Percentiles rank a stretch among this genome's conserved stretches.
phyloP scores from a whole-genome alignment of 2,888 invertebrate genomes.

The Oxycera nigricornis region DNA sequence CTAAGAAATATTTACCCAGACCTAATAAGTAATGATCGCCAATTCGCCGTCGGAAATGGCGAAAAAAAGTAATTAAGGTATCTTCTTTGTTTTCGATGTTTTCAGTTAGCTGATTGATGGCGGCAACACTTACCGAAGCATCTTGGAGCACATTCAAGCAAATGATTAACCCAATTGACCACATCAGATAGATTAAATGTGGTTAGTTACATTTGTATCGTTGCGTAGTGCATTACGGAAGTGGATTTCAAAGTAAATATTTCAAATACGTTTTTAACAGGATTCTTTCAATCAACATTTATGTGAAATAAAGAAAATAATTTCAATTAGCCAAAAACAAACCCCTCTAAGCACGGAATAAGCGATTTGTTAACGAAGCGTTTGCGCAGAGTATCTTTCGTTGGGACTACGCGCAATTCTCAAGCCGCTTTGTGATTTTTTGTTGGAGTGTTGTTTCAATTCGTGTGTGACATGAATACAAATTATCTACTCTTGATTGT shows the following conservation, averaged over 20 bases:
- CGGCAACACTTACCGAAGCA: background rate
- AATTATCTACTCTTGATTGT: background rate
- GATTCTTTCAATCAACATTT: too few species aligned
- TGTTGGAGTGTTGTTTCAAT: background rate
- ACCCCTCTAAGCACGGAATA: background rate
- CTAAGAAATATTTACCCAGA: too few species aligned
- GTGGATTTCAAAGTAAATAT: too few species aligned
- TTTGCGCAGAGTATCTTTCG: background rate
- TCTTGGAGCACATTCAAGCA: slow-evolving; percentile 1
- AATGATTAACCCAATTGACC: slow-evolving; percentile 27
- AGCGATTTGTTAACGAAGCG: background rate
- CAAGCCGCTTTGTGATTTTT: background rate
- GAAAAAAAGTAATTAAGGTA: too few species aligned
- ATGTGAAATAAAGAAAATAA: background rate
- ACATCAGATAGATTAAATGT: background rate
- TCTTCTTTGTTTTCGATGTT: too few species aligned
- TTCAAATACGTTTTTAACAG: too few species aligned
- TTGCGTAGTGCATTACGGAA: too few species aligned
- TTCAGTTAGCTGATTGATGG: background rate
- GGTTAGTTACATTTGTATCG: too few species aligned
- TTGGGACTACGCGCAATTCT: background rate
- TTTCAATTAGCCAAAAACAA: background rate
- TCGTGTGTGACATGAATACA: background rate
- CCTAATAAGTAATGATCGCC: too few species aligned
- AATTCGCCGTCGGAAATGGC: too few species aligned